Evolutionary conservation across 2,797 vertebrate species (phyloP), one percentile per base, ranked within the genome.

Genomic region (Moxostoma hubbsi): DNA sequence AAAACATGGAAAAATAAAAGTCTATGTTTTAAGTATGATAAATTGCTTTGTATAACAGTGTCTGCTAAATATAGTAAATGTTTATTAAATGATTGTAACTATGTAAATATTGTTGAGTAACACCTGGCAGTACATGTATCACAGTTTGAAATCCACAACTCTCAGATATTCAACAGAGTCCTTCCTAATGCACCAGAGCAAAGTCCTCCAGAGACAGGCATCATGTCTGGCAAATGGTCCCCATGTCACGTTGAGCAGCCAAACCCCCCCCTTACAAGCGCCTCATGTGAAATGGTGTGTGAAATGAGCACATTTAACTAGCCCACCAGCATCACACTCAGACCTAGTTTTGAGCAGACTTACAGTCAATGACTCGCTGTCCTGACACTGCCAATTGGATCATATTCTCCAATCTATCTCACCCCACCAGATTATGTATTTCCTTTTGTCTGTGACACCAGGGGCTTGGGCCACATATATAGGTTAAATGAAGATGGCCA

Each of bases 271-370:
- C 90, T 85, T 87, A 66, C 85, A 87, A 89, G 89, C 84, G 88
- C 75, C 79, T 87, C 82, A 85, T 91, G 90, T 91, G 91, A 93
- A 93, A 93, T 93, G 90, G 88, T 92, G 91, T 93, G 91, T 93
- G 92, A 93, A 92, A 94, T 92, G 88, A 93, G 91, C 91, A 90
- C 92, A 93, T 89, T 94, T 93, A 92, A 90, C 89, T 87, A 92
- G 80, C 90, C 85, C 88, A 83, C 86, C 88, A 92, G 90, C 89
- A 90, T 89, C 91, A 91, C 90, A 90, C 89, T 84, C 86, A 87
- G 89, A 89, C 63, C 58, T 64, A 57, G 73, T 36, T 89, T 90
- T 89, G 89, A 86, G 87, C 87, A 87, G 88, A 85, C 86, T 53
- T 55, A 86, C 86, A 87, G 90, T 89, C 46, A 75, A 88, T 87